Evolutionary conservation across 2,797 vertebrate species (phyloP), one percentile per base, ranked within the genome.

Genomic region (Aldrovandia affinis): DNA sequence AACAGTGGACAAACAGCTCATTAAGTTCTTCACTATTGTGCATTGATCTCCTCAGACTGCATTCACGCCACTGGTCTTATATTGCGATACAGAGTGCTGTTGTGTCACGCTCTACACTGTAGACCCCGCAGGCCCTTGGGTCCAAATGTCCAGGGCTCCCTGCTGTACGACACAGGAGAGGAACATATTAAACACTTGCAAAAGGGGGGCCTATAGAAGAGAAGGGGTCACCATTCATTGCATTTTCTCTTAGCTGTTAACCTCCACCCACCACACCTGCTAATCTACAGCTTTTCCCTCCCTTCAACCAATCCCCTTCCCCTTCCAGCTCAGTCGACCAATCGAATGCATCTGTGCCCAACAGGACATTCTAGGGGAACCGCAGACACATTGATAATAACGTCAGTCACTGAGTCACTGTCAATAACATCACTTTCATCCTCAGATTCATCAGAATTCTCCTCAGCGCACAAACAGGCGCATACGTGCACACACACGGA

Each of bases 381-480:
- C 42, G n/a, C 4, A 14, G 39, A 25, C 73, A 77, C 25, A 47
- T 25, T 25, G 22, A n/a, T 77, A 20, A 47, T 25, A 47, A 42
- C 14, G 18, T 7, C n/a, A n/a, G n/a, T n/a, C n/a, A n/a, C n/a
- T n/a, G 1, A 73, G 36, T 77, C 39, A 25, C 42, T 22, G 25
- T 30, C 6, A 22, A n/a, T 44, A 47, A 47, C 42, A 42, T 44
- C n/a, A 75, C 22, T 9, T 2, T 47, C 39, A 77, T 22, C 25
- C 39, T 44, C 42, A n/a, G 20, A 47, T 20, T 42, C 25, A 20
- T 20, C 68, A 39, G 68, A 33, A 42, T 8, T 73, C 33, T 7
- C 68, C 68, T 39, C 36, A 18, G 15, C 61, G 25, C 88, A 87
- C 83, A 89, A 90, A 73, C 36, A 18, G 80, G 18, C 55, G 15